Evolutionary conservation across 2,888 invertebrate genomes (phyloP).

Genomic region (Siphlonurus alternatus): DNA sequence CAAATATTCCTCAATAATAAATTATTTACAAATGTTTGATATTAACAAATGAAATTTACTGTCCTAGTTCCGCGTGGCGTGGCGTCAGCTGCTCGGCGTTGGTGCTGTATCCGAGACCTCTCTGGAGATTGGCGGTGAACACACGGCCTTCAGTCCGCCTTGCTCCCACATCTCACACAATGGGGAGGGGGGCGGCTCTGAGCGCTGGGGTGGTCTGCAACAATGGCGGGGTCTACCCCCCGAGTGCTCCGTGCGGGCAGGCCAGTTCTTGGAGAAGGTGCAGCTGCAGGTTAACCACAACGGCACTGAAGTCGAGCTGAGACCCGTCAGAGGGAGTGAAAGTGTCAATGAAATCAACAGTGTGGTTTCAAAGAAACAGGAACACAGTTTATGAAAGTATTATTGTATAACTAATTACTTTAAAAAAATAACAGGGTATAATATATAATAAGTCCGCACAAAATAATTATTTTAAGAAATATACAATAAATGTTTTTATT

Average conservation of each 20-base stretch:
- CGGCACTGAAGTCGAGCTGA: background rate
- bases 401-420: background rate
- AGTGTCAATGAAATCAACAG: background rate
- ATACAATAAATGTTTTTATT: too few relatives aligned
- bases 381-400: background rate
- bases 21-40: too few relatives aligned
- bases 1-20: too few relatives aligned
- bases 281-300: background rate
- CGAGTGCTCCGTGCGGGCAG: background rate
- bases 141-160: slow-evolving; percentile 11
- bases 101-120: slow-evolving; percentile 9
- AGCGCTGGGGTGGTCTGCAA: background rate
- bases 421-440: too few relatives aligned
- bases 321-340: background rate
- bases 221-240: background rate
- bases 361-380: background rate
- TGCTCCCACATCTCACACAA: slow-evolving; percentile 9
- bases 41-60: too few relatives aligned
- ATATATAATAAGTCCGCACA: too few relatives aligned
- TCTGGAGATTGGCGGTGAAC: slow-evolving; percentile 10
- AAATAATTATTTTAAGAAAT: too few relatives aligned
- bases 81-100: slow-evolving; percentile 15
- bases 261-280: background rate
- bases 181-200: background rate
- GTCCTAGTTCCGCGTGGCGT: slow-evolving; percentile 19